Conservation (phyloP, 1,140 invertebrate species). For the Pseudomyrmex dendroicus region DNA sequence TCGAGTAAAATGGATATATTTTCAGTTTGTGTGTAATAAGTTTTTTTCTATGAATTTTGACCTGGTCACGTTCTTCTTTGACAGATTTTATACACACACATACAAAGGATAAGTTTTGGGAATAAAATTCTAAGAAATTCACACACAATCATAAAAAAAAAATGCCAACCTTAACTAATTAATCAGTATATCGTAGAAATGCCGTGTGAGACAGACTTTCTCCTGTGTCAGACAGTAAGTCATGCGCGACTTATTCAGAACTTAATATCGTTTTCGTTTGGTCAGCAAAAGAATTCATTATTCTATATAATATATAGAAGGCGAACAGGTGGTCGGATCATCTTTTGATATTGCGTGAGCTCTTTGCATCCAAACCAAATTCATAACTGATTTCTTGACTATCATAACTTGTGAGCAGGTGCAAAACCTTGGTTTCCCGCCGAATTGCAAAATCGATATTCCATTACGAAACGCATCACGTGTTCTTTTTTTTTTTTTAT, state of each 20-base stretch:
- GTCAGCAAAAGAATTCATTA: background rate
- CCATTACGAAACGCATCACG: conserved; percentile 1
- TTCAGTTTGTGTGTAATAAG: no score
- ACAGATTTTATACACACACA: no score
- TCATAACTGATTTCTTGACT: background rate
- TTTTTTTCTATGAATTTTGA: no score
- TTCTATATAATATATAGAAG: background rate
- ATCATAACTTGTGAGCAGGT: background rate
- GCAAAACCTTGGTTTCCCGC: no score
- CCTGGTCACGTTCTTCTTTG: no score
- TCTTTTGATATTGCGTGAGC: background rate
- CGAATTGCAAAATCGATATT: conserved; percentile 21
- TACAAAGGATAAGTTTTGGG: no score
- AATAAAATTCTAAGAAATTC: no score
- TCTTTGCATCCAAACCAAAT: background rate
- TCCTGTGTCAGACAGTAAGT: background rate
- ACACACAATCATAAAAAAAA: background rate
- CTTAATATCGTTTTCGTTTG: conserved; percentile 7
- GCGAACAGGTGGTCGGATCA: background rate
- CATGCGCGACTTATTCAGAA: conserved; percentile 8
- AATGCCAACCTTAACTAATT: conserved; percentile 16
- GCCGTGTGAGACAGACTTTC: background rate
- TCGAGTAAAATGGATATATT: no score
- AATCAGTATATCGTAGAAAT: background rate
- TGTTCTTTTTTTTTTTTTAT: background rate